Conservation (phyloP, 1,140 invertebrate species). For the Eubasilissa regina region DNA sequence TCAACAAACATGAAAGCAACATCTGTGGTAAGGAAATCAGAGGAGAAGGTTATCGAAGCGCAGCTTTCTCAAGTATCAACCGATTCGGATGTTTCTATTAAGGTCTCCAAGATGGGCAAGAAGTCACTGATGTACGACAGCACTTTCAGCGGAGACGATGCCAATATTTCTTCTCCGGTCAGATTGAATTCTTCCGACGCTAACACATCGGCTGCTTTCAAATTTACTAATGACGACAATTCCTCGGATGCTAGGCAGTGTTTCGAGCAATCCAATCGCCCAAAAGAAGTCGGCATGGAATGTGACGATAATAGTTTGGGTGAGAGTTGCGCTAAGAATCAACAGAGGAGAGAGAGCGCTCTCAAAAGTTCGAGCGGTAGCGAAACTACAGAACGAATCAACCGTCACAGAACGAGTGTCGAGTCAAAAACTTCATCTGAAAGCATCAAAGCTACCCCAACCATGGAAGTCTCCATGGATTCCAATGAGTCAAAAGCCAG, state of each 20-base stretch:
- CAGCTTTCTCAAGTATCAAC: constrained; percentile 53
- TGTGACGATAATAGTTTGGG: constrained; percentile 41
- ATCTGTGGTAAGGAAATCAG: constrained; percentile 2
- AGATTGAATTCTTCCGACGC: constrained; percentile 9
- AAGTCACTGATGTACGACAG: constrained; percentile 26
- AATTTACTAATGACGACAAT: constrained; percentile 52
- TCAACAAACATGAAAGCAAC: background rate
- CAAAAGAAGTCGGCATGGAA: constrained; percentile 35
- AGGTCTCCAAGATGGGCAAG: constrained; percentile 15
- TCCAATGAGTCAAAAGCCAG: constrained; percentile 52
- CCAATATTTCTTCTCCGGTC: constrained; percentile 5
- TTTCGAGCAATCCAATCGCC: constrained; percentile 31
- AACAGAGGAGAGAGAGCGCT: constrained; percentile 1
- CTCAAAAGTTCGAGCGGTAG: constrained; percentile 45
- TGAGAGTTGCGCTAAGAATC: constrained; percentile 36
- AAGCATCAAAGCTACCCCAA: constrained; percentile 23
- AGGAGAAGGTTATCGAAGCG: constrained; percentile 47
- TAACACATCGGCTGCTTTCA: constrained; percentile 24
- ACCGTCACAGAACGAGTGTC: constrained; percentile 44
- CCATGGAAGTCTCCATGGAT: constrained; percentile 48
- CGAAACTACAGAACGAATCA: constrained; percentile 31
- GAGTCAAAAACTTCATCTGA: constrained; percentile 55
- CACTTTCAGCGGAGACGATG: constrained; percentile 32
- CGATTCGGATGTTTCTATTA: constrained; percentile 51
- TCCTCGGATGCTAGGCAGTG: constrained; percentile 55